These are phyloP conservation scores for Spisula solida DNA, from an alignment of 2,888 invertebrate species.

Conservation along the genomic window DNA sequence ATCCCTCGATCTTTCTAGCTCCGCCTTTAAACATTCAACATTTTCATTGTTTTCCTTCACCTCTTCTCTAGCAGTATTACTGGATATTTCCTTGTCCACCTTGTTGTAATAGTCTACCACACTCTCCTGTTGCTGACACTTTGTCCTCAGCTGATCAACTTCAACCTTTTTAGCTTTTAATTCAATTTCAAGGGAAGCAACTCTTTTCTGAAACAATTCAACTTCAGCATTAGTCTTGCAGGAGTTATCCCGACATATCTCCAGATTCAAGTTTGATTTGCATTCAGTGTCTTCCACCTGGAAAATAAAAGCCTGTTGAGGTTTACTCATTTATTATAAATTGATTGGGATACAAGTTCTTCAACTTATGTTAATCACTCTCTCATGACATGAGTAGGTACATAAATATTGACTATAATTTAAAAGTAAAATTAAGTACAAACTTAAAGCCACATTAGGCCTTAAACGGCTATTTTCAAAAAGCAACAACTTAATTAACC, in stretches of 20 bases:
- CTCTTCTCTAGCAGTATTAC: neutral
- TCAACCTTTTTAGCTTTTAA: neutral
- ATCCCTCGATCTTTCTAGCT: neutral
- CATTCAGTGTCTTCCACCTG: neutral
- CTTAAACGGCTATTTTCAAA: too few relatives aligned
- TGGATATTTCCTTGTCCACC: neutral
- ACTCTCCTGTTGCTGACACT: neutral
- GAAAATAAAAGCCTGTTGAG: neutral
- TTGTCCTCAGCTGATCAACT: neutral
- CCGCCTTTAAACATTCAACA: neutral
- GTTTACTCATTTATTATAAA: neutral
- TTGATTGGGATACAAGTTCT: too few relatives aligned
- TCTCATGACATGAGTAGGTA: too few relatives aligned
- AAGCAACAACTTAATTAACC: too few relatives aligned
- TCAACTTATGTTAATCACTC: too few relatives aligned
- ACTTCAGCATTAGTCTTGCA: neutral
- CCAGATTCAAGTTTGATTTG: neutral
- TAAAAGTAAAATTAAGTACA: too few relatives aligned
- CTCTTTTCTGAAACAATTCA: neutral
- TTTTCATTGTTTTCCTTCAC: neutral
- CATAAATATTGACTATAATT: too few relatives aligned
- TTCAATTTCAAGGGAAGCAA: constrained; percentile 3
- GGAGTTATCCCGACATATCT: neutral
- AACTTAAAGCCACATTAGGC: too few relatives aligned
- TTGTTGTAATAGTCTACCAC: neutral